A percentile compares a stretch with the other conserved stretches of the same genome.
phyloP scores from a whole-genome alignment of 2,113 vertebrate genomes.

The Scomber japonicus region DNA sequence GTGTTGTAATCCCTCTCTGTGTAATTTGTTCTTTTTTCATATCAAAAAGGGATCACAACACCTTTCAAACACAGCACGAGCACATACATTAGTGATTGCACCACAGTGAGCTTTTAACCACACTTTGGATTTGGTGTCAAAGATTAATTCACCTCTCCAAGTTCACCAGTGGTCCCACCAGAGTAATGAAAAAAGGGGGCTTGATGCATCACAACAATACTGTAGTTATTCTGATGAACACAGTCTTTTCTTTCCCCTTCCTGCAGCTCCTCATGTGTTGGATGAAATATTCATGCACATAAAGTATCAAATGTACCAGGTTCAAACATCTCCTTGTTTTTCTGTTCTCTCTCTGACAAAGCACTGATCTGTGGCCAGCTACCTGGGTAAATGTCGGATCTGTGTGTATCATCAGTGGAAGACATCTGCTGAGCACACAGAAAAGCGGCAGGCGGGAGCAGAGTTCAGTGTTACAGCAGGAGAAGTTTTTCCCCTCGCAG shows the following conservation, averaged over 20 bases:
- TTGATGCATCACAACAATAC: too few relatives aligned
- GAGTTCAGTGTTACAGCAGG: slow-evolving; percentile 55
- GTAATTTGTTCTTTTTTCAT: too few relatives aligned
- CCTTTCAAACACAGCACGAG: too few relatives aligned
- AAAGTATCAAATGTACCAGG: background rate
- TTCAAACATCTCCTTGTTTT: slow-evolving; percentile 28
- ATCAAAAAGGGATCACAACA: too few relatives aligned
- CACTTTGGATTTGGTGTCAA: too few relatives aligned
- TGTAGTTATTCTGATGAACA: too few relatives aligned
- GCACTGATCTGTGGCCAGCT: slow-evolving; percentile 34
- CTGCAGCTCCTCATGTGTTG: background rate
- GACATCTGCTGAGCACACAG: slow-evolving; percentile 72
- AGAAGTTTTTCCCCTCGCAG: slow-evolving; percentile 33
- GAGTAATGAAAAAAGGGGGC: too few relatives aligned
- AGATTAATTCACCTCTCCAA: too few relatives aligned
- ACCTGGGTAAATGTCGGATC: slow-evolving; percentile 9
- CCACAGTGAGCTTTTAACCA: too few relatives aligned
- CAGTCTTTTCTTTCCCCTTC: background rate
- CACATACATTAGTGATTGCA: too few relatives aligned
- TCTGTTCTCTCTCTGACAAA: slow-evolving; percentile 7
- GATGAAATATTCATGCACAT: background rate
- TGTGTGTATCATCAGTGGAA: slow-evolving; percentile 59
- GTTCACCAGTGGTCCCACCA: too few relatives aligned
- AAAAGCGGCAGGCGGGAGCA: slow-evolving; percentile 42
- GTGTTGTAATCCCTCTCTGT: too few relatives aligned